Evolutionary conservation across 2,113 vertebrate genomes (phyloP).

Genomic region (Rhineura floridana): DNA sequence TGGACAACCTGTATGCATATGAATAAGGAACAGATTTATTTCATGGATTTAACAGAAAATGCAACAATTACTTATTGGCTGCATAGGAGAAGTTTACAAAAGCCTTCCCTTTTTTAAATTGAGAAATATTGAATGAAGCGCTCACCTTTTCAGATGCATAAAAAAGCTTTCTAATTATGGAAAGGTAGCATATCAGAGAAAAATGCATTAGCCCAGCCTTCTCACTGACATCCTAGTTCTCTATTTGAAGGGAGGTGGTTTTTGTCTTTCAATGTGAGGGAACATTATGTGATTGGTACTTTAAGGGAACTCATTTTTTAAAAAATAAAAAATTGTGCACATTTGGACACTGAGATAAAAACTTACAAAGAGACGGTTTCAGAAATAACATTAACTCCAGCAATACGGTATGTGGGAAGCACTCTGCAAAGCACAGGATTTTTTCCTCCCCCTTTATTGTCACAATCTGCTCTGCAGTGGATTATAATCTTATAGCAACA

Average conservation of each 20-base stretch:
- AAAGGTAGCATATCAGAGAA: neutral
- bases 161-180: neutral
- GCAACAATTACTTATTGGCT: neutral
- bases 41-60: neutral
- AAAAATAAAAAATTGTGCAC: neutral
- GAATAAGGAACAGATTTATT: neutral
- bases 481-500: neutral
- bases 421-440: neutral
- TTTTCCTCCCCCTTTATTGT: neutral
- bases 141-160: neutral
- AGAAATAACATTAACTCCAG: neutral
- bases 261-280: neutral
- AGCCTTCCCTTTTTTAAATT: neutral
- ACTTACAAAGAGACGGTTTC: neutral
- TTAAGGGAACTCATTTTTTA: neutral
- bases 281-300: neutral
- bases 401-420: neutral
- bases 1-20: neutral
- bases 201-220: neutral
- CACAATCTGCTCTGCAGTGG: neutral
- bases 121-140: neutral
- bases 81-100: neutral
- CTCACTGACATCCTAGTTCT: neutral
- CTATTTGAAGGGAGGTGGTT: neutral
- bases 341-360: neutral